Base-by-base conservation (phyloP, 2,797 vertebrate species). In the Gymnoscopelus microlampas region DNA sequence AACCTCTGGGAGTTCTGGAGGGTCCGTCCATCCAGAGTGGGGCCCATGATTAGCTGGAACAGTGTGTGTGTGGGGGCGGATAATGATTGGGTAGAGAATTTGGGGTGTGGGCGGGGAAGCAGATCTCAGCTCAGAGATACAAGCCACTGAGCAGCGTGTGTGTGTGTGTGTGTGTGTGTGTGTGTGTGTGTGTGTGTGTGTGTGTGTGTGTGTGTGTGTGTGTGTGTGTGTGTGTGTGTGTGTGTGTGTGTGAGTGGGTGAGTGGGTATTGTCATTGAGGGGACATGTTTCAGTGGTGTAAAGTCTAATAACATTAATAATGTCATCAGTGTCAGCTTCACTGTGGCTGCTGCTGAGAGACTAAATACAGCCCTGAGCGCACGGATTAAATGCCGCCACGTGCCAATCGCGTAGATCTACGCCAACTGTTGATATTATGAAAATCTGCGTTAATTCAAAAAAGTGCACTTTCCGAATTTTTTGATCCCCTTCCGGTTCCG, bases 261-360 rank as follows among this genome's bases (percentile, higher is more conserved):
- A 71, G 39, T 47, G 61, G 71, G 75, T 80, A 68, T 48, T 75
- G 59, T 44, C 39, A 44, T 44, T 44, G 49, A 26, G 70, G 66
- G 68, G 65, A 72, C 70, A 74, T 74, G 74, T 81, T 74, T 81
- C 73, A 80, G 80, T 74, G 74, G 63, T 53, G 71, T 84, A 63
- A 74, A 73, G 70, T 35, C 81, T 89, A 90, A 88, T 89, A 82
- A 86, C 76, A 70, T 85, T 82, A 78, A 89, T 89, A 86, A 90
- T 78, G 64, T 70, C 69, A 79, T 26, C 61, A 64, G 63, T 66
- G 70, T 59, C 71, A 77, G 15, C 68, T 66, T 13, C 70, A 57
- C 61, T 64, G 2, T 48, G 62, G 68, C 57, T 63, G 60, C 65
- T 72, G 75, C 65, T 74, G 75, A 73, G 26, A 56, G 60, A 49